A percentile compares a stretch with the other conserved stretches of the same genome.
Evolutionary conservation across 2,797 vertebrate genomes (phyloP).

Genomic region (Squalus acanthias): DNA sequence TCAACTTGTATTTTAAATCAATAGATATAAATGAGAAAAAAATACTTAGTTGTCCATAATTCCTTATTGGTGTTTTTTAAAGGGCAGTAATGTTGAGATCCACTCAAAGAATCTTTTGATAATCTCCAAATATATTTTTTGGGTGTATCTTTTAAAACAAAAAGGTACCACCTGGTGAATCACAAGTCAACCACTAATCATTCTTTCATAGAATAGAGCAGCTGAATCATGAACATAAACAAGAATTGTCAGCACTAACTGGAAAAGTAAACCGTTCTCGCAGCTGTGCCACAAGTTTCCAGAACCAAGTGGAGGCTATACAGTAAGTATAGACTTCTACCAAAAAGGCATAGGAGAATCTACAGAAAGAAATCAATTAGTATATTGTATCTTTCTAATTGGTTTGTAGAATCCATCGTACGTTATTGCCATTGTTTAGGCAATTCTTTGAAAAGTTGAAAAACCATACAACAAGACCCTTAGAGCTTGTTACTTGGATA

Average conservation of each 20-base stretch:
- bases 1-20: neutral
- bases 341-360: neutral
- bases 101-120: neutral
- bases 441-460: neutral
- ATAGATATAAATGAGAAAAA: neutral
- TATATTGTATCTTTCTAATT: neutral
- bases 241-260: slow-evolving; percentile 65
- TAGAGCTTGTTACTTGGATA: neutral
- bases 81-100: neutral
- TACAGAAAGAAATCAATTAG: neutral
- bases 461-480: neutral
- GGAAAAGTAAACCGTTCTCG: slow-evolving; percentile 53
- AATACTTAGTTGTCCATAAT: neutral
- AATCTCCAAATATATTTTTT: neutral
- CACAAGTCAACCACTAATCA: neutral
- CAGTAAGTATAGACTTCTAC: slow-evolving; percentile 50
- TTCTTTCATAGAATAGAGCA: slow-evolving; percentile 51
- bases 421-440: neutral
- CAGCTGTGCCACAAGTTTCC: slow-evolving; percentile 47
- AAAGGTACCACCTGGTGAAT: neutral
- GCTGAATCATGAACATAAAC: slow-evolving; percentile 56
- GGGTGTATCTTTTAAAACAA: neutral
- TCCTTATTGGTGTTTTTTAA: neutral
- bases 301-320: slow-evolving; percentile 56
- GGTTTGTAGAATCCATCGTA: neutral